These are phyloP conservation scores for Cosmopolites sordidus DNA, from an alignment of 2,888 invertebrate species.

Conservation along the genomic window DNA sequence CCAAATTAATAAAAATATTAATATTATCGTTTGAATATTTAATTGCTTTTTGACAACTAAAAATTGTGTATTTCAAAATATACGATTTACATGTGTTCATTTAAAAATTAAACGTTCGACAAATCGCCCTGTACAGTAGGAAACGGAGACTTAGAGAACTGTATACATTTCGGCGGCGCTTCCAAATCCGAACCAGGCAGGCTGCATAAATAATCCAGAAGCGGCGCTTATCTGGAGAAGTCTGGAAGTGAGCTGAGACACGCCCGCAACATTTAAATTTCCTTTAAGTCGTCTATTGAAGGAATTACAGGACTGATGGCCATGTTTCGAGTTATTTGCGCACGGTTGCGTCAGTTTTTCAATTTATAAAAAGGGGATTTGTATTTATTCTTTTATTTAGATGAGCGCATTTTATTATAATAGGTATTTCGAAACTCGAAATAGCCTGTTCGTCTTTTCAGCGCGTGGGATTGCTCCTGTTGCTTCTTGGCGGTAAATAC, in stretches of 20 bases:
- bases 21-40: no score
- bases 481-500: no score
- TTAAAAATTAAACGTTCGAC: no score
- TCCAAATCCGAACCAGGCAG: constrained; percentile 1
- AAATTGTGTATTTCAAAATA: no score
- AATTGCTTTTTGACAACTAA: no score
- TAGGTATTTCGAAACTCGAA: no score
- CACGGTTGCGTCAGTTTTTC: constrained; percentile 7
- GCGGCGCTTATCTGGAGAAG: constrained; percentile 17
- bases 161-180: neutral
- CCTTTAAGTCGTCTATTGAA: constrained; percentile 10
- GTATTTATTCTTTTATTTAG: neutral
- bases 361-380: neutral
- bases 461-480: no score
- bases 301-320: constrained; percentile 14
- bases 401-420: no score
- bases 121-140: neutral
- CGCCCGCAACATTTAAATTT: constrained; percentile 17
- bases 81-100: no score
- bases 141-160: neutral
- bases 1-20: no score
- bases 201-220: constrained; percentile 20
- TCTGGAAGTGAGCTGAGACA: constrained; percentile 17
- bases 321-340: constrained; percentile 10
- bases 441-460: no score